Percentiles rank a stretch among this genome's conserved stretches.
Conservation (phyloP, 2,888 invertebrate genomes). For the Cremastinae sp. region DNA sequence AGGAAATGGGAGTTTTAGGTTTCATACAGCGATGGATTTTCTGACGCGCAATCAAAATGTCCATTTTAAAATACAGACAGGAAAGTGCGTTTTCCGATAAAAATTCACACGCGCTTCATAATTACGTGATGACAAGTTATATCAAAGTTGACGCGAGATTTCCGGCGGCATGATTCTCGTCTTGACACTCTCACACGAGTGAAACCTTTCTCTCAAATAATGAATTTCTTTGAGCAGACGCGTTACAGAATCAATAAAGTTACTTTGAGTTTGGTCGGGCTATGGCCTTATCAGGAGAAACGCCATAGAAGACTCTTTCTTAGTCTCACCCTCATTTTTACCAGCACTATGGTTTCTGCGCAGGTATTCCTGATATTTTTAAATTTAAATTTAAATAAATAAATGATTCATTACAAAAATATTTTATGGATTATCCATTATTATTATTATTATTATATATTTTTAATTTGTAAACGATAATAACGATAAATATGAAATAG, state of each 20-base stretch:
- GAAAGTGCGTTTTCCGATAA: too few species aligned
- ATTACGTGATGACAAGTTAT: conserved; percentile 6
- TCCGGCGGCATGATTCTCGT: neutral
- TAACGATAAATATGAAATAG: neutral
- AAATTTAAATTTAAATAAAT: neutral
- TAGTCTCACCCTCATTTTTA: neutral
- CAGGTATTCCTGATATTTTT: conserved; percentile 29
- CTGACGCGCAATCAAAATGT: too few species aligned
- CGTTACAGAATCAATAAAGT: conserved; percentile 3
- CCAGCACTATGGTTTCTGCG: neutral
- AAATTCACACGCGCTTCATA: neutral
- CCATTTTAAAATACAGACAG: too few species aligned
- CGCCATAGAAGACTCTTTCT: neutral
- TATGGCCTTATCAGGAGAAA: conserved; percentile 23
- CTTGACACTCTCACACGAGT: neutral
- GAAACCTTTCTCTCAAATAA: neutral
- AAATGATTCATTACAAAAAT: neutral
- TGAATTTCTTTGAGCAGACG: conserved; percentile 4
- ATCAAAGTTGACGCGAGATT: neutral
- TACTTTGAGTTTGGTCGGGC: neutral
- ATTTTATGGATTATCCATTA: neutral
- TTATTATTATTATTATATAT: neutral
- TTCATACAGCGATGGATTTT: too few species aligned
- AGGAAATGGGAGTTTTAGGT: too few species aligned
- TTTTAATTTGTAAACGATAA: neutral